Conservation (phyloP, 2,113 vertebrate species). For the Chionodraco myersi region DNA sequence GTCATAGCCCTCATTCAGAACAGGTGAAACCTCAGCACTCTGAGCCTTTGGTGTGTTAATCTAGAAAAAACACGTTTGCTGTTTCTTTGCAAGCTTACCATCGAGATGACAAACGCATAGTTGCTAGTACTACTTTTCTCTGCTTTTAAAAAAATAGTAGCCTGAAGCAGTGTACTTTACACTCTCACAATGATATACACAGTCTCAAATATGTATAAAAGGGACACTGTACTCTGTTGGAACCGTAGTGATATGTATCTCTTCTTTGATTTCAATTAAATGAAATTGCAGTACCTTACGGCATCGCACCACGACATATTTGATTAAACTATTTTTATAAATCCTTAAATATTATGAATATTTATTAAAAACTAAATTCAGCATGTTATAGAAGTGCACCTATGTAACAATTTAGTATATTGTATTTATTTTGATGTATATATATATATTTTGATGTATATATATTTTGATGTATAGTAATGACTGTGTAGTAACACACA, state of each 20-base stretch:
- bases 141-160: conserved; percentile 20
- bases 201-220: neutral
- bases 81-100: neutral
- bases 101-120: neutral
- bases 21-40: conserved; percentile 84
- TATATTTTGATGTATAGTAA: too few relatives aligned
- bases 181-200: neutral
- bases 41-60: conserved; percentile 9
- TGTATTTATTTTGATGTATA: too few relatives aligned
- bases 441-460: too few relatives aligned
- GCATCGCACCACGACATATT: neutral
- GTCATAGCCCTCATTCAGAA: conserved; percentile 98
- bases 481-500: neutral
- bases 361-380: too few relatives aligned
- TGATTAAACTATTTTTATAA: neutral
- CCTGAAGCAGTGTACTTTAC: conserved; percentile 25
- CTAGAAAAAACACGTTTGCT: conserved; percentile 17
- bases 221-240: conserved; percentile 1
- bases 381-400: too few relatives aligned
- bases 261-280: too few relatives aligned
- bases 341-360: too few relatives aligned
- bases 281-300: neutral
- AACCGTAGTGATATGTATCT: neutral
- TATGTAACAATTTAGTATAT: too few relatives aligned
- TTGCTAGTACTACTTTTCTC: neutral